phyloP scores from a whole-genome alignment of 2,113 vertebrate genomes.

The Dendropsophus ebraccatus region DNA sequence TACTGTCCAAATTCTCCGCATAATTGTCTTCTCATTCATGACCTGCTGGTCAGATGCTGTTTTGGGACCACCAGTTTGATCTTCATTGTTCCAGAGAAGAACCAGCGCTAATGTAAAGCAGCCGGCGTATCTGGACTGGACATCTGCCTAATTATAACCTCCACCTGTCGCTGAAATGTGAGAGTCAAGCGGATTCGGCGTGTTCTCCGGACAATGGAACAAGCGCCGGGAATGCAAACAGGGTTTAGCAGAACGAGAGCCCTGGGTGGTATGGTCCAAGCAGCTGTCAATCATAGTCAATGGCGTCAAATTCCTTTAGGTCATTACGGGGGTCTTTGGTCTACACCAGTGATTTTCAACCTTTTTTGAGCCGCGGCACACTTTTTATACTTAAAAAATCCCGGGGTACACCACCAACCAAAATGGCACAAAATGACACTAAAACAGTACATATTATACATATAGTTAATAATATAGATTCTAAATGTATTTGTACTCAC shows the following conservation, averaged over 20 bases:
- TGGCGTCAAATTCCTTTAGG: neutral
- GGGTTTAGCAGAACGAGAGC: slow-evolving; percentile 22
- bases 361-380: no score
- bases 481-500: no score
- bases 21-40: slow-evolving; percentile 8
- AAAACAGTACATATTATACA: no score
- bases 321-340: slow-evolving; percentile 5
- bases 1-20: neutral
- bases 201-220: slow-evolving; percentile 35
- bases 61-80: slow-evolving; percentile 5
- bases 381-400: no score
- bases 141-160: slow-evolving; percentile 52
- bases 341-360: no score
- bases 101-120: neutral
- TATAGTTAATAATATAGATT: no score
- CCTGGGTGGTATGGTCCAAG: neutral
- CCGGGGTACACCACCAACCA: no score
- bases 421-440: no score
- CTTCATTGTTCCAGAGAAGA: slow-evolving; percentile 3
- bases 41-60: slow-evolving; percentile 7
- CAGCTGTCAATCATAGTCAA: neutral
- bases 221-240: slow-evolving; percentile 42
- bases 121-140: neutral
- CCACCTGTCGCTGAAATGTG: slow-evolving; percentile 51
- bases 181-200: slow-evolving; percentile 35